Evolutionary conservation across 30 jellyfish, hydroid and myxozoan species (phyloP).

Genomic region (Turritopsis rubra): DNA sequence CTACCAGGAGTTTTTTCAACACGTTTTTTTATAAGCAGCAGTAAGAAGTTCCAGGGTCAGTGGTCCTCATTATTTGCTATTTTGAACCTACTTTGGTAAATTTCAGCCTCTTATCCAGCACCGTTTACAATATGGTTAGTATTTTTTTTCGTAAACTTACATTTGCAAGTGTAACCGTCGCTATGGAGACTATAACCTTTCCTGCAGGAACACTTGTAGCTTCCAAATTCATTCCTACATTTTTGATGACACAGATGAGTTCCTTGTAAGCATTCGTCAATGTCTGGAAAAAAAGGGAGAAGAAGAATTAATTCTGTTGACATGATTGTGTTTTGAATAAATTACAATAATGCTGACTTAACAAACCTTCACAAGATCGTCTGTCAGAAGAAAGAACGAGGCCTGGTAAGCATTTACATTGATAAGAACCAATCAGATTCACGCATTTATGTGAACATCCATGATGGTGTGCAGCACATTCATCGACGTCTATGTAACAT

Average conservation of each 20-base stretch:
- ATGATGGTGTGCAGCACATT: not conserved
- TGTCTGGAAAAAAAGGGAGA: constrained; percentile 9
- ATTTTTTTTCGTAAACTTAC: too few species aligned
- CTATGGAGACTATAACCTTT: not conserved
- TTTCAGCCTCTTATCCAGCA: too few species aligned
- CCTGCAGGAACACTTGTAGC: constrained; percentile 2
- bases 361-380: constrained; percentile 21
- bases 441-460: constrained; percentile 23
- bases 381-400: not conserved
- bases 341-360: not conserved
- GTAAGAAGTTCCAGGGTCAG: too few species aligned
- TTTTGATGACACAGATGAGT: not conserved
- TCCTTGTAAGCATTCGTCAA: constrained; percentile 29
- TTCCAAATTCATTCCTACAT: constrained; percentile 8
- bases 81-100: too few species aligned
- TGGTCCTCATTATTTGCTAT: too few species aligned
- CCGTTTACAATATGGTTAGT: too few species aligned
- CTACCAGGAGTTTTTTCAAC: too few species aligned
- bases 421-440: constrained; percentile 16
- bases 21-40: too few species aligned
- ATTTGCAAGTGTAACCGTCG: not conserved
- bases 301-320: not conserved
- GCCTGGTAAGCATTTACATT: not conserved
- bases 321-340: not conserved
- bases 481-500: constrained; percentile 1